A percentile compares a stretch with the other conserved stretches of the same genome.
These are phyloP conservation scores for Hipparchia sbordonii DNA, from an alignment of 2,888 invertebrate species.

Conservation along the genomic window DNA sequence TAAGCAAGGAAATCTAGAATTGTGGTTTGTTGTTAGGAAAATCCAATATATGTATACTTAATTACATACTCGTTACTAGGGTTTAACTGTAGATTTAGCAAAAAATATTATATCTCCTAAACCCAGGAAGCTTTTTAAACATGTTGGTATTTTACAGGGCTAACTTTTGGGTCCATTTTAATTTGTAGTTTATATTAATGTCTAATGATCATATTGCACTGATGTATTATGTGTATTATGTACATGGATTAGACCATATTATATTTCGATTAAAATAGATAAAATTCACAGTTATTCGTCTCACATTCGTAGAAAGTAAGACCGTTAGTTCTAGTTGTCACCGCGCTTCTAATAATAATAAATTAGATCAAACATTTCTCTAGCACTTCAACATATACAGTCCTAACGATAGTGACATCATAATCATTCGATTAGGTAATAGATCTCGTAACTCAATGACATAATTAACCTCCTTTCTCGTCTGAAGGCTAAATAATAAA, in stretches of 20 bases:
- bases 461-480: background rate
- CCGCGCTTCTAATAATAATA: background rate
- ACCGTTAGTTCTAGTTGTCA: background rate
- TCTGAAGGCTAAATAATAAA: background rate
- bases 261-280: no score
- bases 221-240: no score
- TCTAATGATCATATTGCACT: no score
- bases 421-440: background rate
- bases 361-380: background rate
- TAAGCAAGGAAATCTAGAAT: conserved; percentile 2
- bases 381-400: background rate
- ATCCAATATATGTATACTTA: background rate
- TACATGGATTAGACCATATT: no score
- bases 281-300: no score
- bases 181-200: background rate
- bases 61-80: background rate
- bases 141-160: background rate
- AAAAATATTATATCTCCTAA: background rate
- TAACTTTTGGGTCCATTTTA: background rate
- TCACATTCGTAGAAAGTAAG: no score
- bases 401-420: background rate
- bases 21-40: conserved; percentile 1
- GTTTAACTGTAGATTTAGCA: background rate
- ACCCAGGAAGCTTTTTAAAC: background rate
- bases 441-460: background rate